Evolutionary conservation across 2,113 vertebrate genomes (phyloP), one percentile per base, ranked within the genome.

Genomic region (Passer montanus): DNA sequence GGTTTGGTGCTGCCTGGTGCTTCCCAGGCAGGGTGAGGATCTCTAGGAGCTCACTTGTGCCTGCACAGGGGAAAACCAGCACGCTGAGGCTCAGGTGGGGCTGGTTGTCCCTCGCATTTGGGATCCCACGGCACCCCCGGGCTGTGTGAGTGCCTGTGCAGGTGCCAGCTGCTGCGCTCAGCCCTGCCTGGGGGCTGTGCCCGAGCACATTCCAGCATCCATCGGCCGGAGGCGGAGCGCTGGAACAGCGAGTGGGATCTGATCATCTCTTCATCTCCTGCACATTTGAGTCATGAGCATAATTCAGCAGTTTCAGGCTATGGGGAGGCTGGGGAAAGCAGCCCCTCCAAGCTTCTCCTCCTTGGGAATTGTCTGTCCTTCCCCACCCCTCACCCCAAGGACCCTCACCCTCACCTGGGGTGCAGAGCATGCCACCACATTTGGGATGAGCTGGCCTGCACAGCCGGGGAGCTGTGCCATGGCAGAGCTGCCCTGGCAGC

Each of bases 251-350:
- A 47, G 75, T 3, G 37, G 58, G 63, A 41, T 73, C 52, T 69
- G 41, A 80, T 88, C 64, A 33, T 64, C 79, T 47, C 83, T 28
- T 68, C 84, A 80, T 66, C 89, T 88, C 75, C 86, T 80, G 76
- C 87, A 90, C 59, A 16, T 84, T 77, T 37, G 59, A 90, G 72
- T 56, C 52, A 66, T 27, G 53, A 90, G 86, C 63, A 11, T 19
- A 79, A 68, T 85, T 85, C 74, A 90, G 70, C 75, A 77, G 24
- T 49, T 90, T 41, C 77, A 74, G 55, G 35, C 73, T 52, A 19
- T 0, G 0, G 43, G 58, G 43, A 75, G 31, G 27, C 24, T 7
- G 15, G 26, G 63, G 9, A 33, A 72, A 84, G 16, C 52, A 75
- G 49, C 35, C 13, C 59, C 17, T 60, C 33, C 58, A 60, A 22